These are phyloP conservation scores for Drosophila mulleri DNA, from an alignment of 2,888 invertebrate genomes.

Conservation along the genomic window DNA sequence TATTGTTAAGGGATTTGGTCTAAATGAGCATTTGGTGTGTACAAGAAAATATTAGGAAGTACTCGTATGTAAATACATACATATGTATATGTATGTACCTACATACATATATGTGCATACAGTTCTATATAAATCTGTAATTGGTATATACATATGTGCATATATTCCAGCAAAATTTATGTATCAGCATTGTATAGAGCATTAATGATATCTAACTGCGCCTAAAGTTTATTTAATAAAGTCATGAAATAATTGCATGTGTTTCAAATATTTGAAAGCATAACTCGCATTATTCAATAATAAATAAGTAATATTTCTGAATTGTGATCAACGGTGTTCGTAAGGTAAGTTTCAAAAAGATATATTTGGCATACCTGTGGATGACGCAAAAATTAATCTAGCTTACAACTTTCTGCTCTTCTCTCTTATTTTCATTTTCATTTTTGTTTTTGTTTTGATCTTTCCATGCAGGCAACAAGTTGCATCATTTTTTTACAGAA, in stretches of 20 bases:
- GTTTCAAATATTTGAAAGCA: slow-evolving; percentile 1
- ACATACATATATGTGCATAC: neutral
- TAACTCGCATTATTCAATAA: neutral
- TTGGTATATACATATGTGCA: slow-evolving; percentile 21
- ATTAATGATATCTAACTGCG: slow-evolving; percentile 39
- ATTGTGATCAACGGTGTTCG: neutral
- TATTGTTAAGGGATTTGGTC: slow-evolving; percentile 47
- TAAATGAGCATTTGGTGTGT: slow-evolving; percentile 76
- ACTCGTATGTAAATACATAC: slow-evolving; percentile 38
- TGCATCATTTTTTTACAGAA: neutral
- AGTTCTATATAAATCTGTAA: slow-evolving; percentile 10
- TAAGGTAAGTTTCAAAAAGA: neutral
- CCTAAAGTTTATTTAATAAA: slow-evolving; percentile 61
- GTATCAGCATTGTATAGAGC: slow-evolving; percentile 40
- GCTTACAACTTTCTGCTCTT: neutral
- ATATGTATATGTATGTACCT: neutral
- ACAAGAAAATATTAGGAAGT: slow-evolving; percentile 51
- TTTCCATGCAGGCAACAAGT: neutral
- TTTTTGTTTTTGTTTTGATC: slow-evolving; percentile 4
- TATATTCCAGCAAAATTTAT: slow-evolving; percentile 28
- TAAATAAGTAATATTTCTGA: neutral
- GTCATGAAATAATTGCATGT: neutral
- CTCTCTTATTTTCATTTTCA: neutral
- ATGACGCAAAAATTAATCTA: neutral
- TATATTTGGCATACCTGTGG: neutral